Evolutionary conservation across 2,888 invertebrate species (phyloP), one percentile per base, ranked within the genome.

Genomic region (Laothoe populi): DNA sequence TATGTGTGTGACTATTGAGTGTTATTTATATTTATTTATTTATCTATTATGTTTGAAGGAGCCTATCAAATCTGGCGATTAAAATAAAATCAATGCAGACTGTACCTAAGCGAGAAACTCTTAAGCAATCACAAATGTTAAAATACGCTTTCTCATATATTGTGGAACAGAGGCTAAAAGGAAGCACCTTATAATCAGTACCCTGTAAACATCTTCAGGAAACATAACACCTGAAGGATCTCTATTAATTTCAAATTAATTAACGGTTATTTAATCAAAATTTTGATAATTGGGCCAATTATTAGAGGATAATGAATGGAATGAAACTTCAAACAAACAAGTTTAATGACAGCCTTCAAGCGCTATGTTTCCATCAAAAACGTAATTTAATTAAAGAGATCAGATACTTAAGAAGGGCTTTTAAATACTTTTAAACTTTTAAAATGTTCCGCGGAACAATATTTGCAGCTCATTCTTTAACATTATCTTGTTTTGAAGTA

Each of bases 281-380:
- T 19, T 19, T 53, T 35, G 35, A 35, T 53, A 53, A 53, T 53
- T 53, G 53, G 26, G 35, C 3, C 35, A 26, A 16, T 26, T 35
- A 19, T 53, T 4, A 35, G 31, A 31, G 16, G 13, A 53, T 53
- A 53, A 53, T 53, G 35, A 53, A 35, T 35, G 19, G 5, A 53
- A 21, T 23, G 35, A 35, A 49, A 53, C 53, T 19, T 35, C 31
- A 35, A 35, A 53, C 19, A 31, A 35, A 53, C 53, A 53, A 53
- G 53, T 53, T 53, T 35, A 53, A 53, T 53, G 53, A 31, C 31
- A 53, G 35, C 35, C 53, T 31, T 53, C 19, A 35, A 16, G 53
- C 13, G 24, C 26, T n/a, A 19, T 4, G 31, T 53, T 35, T 31
- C 11, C 10, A 11, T 7, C 13, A 53, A 53, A 35, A 53, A 35